A percentile compares a stretch with the other conserved stretches of the same genome.
These are phyloP conservation scores for Agrotis clavis DNA, from an alignment of 2,888 invertebrate genomes.

Conservation along the genomic window DNA sequence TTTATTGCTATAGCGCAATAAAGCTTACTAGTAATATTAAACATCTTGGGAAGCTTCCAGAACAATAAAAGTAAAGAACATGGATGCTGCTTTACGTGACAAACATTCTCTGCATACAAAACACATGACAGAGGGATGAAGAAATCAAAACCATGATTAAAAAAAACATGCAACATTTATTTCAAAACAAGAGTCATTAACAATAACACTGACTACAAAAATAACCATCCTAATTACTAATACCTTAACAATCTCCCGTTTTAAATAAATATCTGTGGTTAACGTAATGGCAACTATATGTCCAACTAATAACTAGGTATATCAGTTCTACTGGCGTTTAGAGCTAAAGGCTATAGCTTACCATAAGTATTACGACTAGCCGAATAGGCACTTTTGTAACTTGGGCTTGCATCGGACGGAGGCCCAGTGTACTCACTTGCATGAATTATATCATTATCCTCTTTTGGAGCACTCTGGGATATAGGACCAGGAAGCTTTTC, in stretches of 20 bases:
- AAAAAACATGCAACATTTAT: slow-evolving; percentile 57
- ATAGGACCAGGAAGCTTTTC: slow-evolving; percentile 78
- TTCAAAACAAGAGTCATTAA: slow-evolving; percentile 45
- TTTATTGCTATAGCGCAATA: too few species aligned
- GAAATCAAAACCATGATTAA: slow-evolving; percentile 32
- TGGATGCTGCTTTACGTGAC: too few species aligned
- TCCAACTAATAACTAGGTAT: slow-evolving; percentile 50
- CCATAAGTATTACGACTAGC: slow-evolving; percentile 77
- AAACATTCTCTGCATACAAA: not conserved
- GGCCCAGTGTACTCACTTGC: slow-evolving; percentile 79
- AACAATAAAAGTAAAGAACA: not conserved
- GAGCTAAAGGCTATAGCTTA: slow-evolving; percentile 68
- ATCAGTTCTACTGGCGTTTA: slow-evolving; percentile 50
- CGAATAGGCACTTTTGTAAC: slow-evolving; percentile 81
- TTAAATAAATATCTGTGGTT: slow-evolving; percentile 75
- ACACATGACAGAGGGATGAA: not conserved
- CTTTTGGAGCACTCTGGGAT: slow-evolving; percentile 79
- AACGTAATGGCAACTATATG: slow-evolving; percentile 70
- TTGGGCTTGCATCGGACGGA: slow-evolving; percentile 77
- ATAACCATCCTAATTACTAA: slow-evolving; percentile 27
- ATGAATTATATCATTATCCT: slow-evolving; percentile 81
- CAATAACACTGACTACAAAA: slow-evolving; percentile 25
- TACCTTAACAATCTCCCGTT: slow-evolving; percentile 39
- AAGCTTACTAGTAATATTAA: too few species aligned
- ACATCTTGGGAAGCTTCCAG: not conserved